A percentile compares a stretch with the other conserved stretches of the same genome.
phyloP scores from a whole-genome alignment of 1,140 invertebrate species.

The Polypedilum vanderplanki region DNA sequence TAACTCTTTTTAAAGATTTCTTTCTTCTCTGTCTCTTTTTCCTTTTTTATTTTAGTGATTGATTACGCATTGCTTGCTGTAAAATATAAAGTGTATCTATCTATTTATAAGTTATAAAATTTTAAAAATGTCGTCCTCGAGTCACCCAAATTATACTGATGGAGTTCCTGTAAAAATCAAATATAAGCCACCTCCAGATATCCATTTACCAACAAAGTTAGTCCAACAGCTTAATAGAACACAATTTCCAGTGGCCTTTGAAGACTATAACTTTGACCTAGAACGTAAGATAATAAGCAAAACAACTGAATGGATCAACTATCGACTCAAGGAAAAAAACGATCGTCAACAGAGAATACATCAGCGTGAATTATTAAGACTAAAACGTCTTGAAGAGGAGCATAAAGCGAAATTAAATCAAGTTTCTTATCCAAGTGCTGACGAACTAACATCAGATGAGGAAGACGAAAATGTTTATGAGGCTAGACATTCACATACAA shows the following conservation, averaged over 20 bases:
- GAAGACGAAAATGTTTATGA: constrained; percentile 33
- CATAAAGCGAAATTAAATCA: constrained; percentile 51
- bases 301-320: constrained; percentile 59
- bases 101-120: neutral
- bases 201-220: constrained; percentile 60
- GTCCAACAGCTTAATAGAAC: constrained; percentile 50
- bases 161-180: constrained; percentile 79
- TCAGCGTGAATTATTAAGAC: constrained; percentile 46
- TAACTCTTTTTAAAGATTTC: too few relatives aligned
- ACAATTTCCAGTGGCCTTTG: constrained; percentile 49
- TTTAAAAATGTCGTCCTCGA: neutral
- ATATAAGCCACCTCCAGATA: constrained; percentile 67
- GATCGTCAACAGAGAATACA: constrained; percentile 52
- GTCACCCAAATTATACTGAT: constrained; percentile 57
- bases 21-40: too few relatives aligned
- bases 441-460: constrained; percentile 39
- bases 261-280: constrained; percentile 61
- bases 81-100: neutral
- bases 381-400: constrained; percentile 48
- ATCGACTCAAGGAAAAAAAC: constrained; percentile 52
- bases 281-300: constrained; percentile 62
- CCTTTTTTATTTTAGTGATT: neutral
- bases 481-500: constrained; percentile 30
- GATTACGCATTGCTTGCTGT: neutral
- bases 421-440: constrained; percentile 50